Conservation (phyloP, 1,140 invertebrate species). For the Drosophila ambigua region DNA sequence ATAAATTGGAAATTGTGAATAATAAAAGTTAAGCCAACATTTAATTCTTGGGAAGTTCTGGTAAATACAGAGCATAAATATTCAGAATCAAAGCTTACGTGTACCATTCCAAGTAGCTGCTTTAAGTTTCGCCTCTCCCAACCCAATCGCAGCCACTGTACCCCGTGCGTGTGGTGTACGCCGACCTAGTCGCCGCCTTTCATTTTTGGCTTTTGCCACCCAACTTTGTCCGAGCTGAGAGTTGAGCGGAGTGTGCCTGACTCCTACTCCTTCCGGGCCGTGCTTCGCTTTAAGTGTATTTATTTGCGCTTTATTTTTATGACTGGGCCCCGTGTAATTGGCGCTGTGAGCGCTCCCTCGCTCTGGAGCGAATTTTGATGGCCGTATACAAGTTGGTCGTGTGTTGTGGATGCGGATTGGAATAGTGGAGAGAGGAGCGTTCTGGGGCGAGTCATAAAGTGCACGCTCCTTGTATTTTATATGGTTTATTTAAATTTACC, state of each 20-base stretch:
- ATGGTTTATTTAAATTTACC: constrained; percentile 62
- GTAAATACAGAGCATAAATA: too few relatives aligned
- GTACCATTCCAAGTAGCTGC: not conserved
- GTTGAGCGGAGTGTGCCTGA: not conserved
- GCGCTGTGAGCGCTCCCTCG: constrained; percentile 57
- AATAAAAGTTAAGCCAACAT: too few relatives aligned
- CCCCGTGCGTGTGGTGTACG: not conserved
- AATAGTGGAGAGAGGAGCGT: not conserved
- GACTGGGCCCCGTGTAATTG: constrained; percentile 75
- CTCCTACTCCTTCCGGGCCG: not conserved
- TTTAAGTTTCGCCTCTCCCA: constrained; percentile 12
- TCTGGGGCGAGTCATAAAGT: constrained; percentile 62
- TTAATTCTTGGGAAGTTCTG: too few relatives aligned
- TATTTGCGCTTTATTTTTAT: constrained; percentile 81
- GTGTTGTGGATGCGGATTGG: not conserved
- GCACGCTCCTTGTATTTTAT: constrained; percentile 55
- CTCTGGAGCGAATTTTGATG: constrained; percentile 66
- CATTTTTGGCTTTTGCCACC: constrained; percentile 47
- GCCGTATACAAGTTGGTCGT: constrained; percentile 54
- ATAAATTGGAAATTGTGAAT: too few relatives aligned
- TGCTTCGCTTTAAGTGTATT: constrained; percentile 71
- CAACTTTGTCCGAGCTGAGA: constrained; percentile 39
- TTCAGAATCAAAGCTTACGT: too few relatives aligned
- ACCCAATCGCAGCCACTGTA: constrained; percentile 18
- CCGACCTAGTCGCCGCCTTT: constrained; percentile 34